Evolutionary conservation across 2,888 invertebrate genomes (phyloP), one percentile per base, ranked within the genome.

Genomic region (Elmis aenea): DNA sequence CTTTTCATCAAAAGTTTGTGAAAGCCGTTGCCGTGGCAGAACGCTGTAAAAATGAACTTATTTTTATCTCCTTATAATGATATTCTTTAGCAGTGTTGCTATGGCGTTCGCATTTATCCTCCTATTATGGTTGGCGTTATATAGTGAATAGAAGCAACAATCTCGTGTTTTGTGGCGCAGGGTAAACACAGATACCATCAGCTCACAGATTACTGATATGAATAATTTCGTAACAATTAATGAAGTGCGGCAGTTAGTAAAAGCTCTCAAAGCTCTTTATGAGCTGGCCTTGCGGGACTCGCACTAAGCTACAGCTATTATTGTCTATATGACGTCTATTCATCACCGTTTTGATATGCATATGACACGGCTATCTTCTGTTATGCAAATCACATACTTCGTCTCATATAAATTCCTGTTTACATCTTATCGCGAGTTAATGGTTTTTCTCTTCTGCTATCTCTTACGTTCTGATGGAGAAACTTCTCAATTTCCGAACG

Each of bases 151-250:
- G 29, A 36, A 37, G 41, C 36, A 36, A 33, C 32, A 27, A 36
- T 28, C 36, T 41, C 33, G 29, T 42, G 38, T 38, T 42, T 38
- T 33, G 37, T 42, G 33, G 42, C 38, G 42, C 38, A 26, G 42
- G 33, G 42, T 42, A 38, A 42, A 42, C 42, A 42, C 21, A 62
- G 64, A 64, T 64, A 60, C 55, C 59, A 64, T 63, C 64, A 61
- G 62, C 61, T 57, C 56, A 62, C 61, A 63, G 62, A 64, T 64
- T 64, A 63, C 51, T 56, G 59, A 59, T 61, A 63, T 64, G 64
- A 64, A 64, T 64, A 64, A 64, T 64, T 64, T 61, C 58, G 49
- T 52, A 52, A 58, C 64, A 59, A 60, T 62, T 62, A 64, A 64
- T 63, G 61, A 59, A 62, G 62, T 60, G 59, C 55, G 56, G 54